A percentile compares a stretch with the other conserved stretches of the same genome.
Evolutionary conservation across 2,113 vertebrate genomes (phyloP).

Genomic region (Corapipo altera): DNA sequence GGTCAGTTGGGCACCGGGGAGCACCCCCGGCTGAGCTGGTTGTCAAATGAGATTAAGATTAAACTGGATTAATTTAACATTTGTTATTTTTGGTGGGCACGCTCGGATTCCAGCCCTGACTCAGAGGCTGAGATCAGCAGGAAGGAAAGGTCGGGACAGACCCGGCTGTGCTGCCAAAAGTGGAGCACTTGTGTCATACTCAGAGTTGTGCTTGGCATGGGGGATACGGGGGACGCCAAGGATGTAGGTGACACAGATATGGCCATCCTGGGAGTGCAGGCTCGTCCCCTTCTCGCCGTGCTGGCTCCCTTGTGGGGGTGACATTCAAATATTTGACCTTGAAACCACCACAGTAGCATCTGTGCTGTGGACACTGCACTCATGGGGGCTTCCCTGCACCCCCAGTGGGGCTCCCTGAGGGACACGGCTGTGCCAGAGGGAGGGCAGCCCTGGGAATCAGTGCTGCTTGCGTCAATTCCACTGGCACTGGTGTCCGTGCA

Average conservation of each 20-base stretch:
- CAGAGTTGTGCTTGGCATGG: background rate
- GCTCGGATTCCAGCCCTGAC: background rate
- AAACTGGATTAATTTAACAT: rapidly evolving
- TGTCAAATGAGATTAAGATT: background rate
- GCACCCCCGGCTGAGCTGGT: background rate
- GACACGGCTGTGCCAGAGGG: rapidly evolving
- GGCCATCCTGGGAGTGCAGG: background rate
- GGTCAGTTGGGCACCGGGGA: rapidly evolving
- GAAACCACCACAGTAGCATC: rapidly evolving
- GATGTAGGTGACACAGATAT: rapidly evolving
- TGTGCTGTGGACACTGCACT: rapidly evolving
- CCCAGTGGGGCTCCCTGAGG: rapidly evolving
- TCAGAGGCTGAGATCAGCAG: background rate
- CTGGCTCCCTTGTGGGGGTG: background rate
- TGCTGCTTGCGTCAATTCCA: rapidly evolving
- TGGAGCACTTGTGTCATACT: background rate
- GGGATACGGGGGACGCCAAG: background rate
- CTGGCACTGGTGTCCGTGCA: rapidly evolving
- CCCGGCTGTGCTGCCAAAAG: background rate
- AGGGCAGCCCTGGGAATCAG: rapidly evolving
- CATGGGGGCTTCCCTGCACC: rapidly evolving
- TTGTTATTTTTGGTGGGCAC: background rate
- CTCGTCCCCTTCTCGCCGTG: rapidly evolving
- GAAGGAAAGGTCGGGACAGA: background rate
- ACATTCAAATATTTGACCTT: background rate